These are phyloP conservation scores for Aphelenchoides fujianensis DNA, from an alignment of 1,140 invertebrate species.

Conservation along the genomic window DNA sequence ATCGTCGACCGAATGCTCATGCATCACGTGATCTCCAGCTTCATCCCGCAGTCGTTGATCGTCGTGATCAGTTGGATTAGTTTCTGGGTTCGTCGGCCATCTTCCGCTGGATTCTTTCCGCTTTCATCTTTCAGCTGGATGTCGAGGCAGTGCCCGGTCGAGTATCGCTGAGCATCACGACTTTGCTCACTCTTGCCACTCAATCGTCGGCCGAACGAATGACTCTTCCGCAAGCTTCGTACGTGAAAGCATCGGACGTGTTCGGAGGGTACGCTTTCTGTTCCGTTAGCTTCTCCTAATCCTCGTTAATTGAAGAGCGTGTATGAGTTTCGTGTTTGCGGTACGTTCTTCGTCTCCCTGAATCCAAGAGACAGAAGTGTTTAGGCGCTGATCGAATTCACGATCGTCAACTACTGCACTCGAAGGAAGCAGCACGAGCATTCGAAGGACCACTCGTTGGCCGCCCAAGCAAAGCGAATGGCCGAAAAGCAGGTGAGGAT, in stretches of 20 bases:
- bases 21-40: constrained; percentile 80
- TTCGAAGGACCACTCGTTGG: constrained; percentile 16
- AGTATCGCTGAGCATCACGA: constrained; percentile 77
- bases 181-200: constrained; percentile 63
- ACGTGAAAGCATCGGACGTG: constrained; percentile 57
- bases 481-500: constrained; percentile 23
- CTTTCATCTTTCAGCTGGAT: constrained; percentile 64
- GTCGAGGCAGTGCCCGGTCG: constrained; percentile 78
- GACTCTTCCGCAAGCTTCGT: constrained; percentile 51
- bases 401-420: constrained; percentile 55
- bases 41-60: constrained; percentile 77
- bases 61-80: constrained; percentile 80
- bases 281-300: too few relatives aligned
- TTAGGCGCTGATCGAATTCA: constrained; percentile 52
- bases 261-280: too few relatives aligned
- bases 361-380: background rate
- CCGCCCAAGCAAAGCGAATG: constrained; percentile 43
- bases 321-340: constrained; percentile 57
- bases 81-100: constrained; percentile 65
- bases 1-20: constrained; percentile 79
- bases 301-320: too few relatives aligned
- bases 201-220: constrained; percentile 54
- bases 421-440: constrained; percentile 40
- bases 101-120: background rate
- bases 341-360: constrained; percentile 32